A percentile compares a stretch with the other conserved stretches of the same genome.
Evolutionary conservation across 2,797 vertebrate species (phyloP).

Genomic region (Gymnodraco acuticeps): DNA sequence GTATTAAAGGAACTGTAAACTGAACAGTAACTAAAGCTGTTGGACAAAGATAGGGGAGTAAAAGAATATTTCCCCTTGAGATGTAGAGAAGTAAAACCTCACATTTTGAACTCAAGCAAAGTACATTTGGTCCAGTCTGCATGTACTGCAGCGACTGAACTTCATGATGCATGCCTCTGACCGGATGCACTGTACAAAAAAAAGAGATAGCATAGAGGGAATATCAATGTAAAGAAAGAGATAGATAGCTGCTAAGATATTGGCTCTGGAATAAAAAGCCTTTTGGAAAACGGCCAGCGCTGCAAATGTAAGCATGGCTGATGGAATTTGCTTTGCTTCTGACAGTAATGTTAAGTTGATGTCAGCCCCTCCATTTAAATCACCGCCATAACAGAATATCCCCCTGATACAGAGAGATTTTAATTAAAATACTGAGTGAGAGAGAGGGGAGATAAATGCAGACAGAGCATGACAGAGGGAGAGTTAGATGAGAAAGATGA

Average conservation of each 20-base stretch:
- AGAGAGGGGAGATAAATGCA: slow-evolving; percentile 41
- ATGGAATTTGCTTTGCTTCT: slow-evolving; percentile 75
- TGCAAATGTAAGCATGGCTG: slow-evolving; percentile 70
- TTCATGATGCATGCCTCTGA: slow-evolving; percentile 34
- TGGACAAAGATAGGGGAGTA: too few relatives aligned
- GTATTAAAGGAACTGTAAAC: too few relatives aligned
- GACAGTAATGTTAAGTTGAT: slow-evolving; percentile 78
- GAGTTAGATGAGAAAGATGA: slow-evolving; percentile 34
- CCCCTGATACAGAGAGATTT: slow-evolving; percentile 72
- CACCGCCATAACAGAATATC: slow-evolving; percentile 67
- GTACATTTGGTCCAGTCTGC: too few relatives aligned
- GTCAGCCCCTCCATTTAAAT: slow-evolving; percentile 76
- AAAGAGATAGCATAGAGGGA: slow-evolving; percentile 10
- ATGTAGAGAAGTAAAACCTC: too few relatives aligned
- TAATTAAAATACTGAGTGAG: slow-evolving; percentile 74
- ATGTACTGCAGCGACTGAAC: background rate
- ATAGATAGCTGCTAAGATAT: slow-evolving; percentile 57
- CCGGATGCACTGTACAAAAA: slow-evolving; percentile 18
- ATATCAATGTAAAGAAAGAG: slow-evolving; percentile 20
- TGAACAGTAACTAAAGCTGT: too few relatives aligned
- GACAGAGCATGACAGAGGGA: slow-evolving; percentile 32
- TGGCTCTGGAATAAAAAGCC: slow-evolving; percentile 53
- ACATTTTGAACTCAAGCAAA: too few relatives aligned
- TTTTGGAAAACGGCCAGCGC: slow-evolving; percentile 65
- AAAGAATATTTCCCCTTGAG: too few relatives aligned